Percentiles rank a stretch among this genome's conserved stretches.
Evolutionary conservation across 2,113 vertebrate genomes (phyloP).

Genomic region (Ageneiosus marmoratus): DNA sequence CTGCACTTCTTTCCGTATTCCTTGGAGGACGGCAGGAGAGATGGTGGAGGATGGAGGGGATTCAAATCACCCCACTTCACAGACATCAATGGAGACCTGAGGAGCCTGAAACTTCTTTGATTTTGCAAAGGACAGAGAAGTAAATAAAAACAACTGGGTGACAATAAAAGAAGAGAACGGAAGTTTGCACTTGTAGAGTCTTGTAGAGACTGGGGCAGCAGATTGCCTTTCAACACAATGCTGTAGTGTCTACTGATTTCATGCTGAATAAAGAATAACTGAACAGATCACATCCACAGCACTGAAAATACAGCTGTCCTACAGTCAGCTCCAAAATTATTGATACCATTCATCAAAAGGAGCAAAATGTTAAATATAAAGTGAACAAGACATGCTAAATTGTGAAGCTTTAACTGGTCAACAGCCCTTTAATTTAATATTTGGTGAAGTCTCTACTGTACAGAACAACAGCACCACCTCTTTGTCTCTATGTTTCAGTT

Average conservation of each 20-base stretch:
- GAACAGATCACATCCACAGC: background rate
- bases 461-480: background rate
- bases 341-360: background rate
- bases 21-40: conserved; percentile 38
- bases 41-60: conserved; percentile 37
- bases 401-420: background rate
- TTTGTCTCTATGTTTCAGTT: background rate
- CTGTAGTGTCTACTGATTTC: background rate
- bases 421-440: too few species aligned
- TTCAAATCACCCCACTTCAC: conserved; percentile 54
- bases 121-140: conserved; percentile 46
- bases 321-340: background rate
- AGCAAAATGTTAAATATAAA: background rate
- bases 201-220: conserved; percentile 8
- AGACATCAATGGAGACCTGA: conserved; percentile 33
- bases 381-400: background rate
- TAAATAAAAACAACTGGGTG: conserved; percentile 52
- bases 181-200: conserved; percentile 23
- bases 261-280: background rate
- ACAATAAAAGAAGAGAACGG: conserved; percentile 25
- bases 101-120: conserved; percentile 38
- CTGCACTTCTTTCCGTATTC: conserved; percentile 44
- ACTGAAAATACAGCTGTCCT: background rate
- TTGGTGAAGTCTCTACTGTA: background rate
- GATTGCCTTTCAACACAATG: conserved; percentile 26